These are phyloP conservation scores for Acanthosepion esculentum DNA, from an alignment of 2,888 invertebrate species.

Conservation along the genomic window DNA sequence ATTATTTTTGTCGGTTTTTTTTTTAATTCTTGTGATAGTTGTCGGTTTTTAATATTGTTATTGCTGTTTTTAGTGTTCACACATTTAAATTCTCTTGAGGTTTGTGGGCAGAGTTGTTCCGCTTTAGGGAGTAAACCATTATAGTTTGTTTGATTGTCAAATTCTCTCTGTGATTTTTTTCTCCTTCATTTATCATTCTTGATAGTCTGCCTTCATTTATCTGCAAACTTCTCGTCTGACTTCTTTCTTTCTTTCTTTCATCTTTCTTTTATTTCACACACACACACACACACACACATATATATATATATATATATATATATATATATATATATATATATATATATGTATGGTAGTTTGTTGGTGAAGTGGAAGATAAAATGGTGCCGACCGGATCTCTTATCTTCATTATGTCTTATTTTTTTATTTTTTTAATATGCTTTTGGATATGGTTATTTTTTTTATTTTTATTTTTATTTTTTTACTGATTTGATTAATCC, in stretches of 20 bases:
- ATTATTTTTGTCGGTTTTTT: no score
- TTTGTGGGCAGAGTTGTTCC: neutral
- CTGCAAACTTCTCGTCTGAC: neutral
- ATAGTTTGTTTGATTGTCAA: conserved; percentile 6
- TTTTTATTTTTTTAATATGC: no score
- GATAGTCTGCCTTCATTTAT: neutral
- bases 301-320: no score
- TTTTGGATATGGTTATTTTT: no score
- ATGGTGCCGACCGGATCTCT: neutral
- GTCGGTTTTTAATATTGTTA: neutral
- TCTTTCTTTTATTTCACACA: neutral
- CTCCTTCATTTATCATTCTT: neutral
- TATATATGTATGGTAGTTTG: neutral
- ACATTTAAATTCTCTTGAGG: neutral
- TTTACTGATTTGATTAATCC: no score
- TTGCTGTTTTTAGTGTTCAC: neutral
- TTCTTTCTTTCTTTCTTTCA: neutral
- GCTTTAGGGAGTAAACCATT: neutral
- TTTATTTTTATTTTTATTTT: no score
- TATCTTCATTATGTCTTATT: neutral
- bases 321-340: no score
- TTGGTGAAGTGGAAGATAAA: neutral
- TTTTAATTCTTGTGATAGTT: no score
- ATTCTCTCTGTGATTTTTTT: neutral
- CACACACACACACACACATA: no score